These are phyloP conservation scores for Mugil cephalus DNA, from an alignment of 2,113 vertebrate genomes.

Conservation along the genomic window DNA sequence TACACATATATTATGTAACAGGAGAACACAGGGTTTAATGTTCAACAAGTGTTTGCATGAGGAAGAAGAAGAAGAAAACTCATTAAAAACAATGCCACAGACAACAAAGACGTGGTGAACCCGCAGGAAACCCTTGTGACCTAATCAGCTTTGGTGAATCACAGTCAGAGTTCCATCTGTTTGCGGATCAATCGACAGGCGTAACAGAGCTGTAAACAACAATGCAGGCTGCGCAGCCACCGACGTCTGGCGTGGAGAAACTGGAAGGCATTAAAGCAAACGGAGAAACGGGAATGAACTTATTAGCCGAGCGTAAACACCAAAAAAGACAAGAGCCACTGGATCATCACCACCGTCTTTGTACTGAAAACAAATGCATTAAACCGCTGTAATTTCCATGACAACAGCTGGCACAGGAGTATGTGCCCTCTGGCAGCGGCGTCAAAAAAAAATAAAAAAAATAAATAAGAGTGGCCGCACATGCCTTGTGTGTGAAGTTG, in stretches of 20 bases:
- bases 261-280: constrained; percentile 48
- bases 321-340: constrained; percentile 15
- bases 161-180: constrained; percentile 45
- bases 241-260: constrained; percentile 41
- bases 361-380: constrained; percentile 38
- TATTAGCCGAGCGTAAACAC: constrained; percentile 55
- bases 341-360: constrained; percentile 45
- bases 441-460: constrained; percentile 13
- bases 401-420: constrained; percentile 53
- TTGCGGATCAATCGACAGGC: constrained; percentile 43
- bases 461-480: constrained; percentile 22
- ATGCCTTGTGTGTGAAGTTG: constrained; percentile 45
- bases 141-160: constrained; percentile 30
- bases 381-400: constrained; percentile 57
- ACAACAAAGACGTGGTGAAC: constrained; percentile 12
- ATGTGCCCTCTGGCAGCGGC: constrained; percentile 29
- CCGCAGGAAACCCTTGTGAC: constrained; percentile 21
- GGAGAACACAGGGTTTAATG: background rate
- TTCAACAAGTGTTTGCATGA: constrained; percentile 10
- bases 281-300: constrained; percentile 41
- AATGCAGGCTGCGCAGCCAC: constrained; percentile 30
- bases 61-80: constrained; percentile 11
- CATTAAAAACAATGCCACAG: background rate
- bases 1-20: background rate
- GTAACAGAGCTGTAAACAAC: constrained; percentile 50